Conservation (phyloP, 2,888 invertebrate species). For the Eilema griseolum region DNA sequence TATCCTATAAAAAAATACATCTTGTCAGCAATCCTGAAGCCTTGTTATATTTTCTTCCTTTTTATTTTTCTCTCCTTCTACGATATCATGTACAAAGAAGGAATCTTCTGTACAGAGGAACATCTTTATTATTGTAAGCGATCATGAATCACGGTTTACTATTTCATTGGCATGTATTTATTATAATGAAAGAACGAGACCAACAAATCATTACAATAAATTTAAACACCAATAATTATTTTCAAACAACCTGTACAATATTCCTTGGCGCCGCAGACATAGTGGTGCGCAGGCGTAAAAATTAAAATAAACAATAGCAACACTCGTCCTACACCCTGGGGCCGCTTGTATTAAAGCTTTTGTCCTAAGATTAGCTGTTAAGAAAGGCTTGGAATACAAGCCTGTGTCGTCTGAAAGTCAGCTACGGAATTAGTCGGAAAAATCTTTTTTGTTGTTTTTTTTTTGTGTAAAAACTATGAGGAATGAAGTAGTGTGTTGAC, state of each 20-base stretch:
- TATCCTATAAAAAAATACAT: no score
- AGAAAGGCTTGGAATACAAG: conserved; percentile 68
- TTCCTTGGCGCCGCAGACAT: conserved; percentile 67
- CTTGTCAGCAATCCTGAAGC: no score
- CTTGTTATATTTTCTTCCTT: no score
- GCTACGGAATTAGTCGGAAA: conserved; percentile 48
- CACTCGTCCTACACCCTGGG: conserved; percentile 80
- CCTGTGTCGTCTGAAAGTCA: conserved; percentile 61
- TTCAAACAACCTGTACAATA: conserved; percentile 59
- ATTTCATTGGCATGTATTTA: no score
- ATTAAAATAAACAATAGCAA: conserved; percentile 84
- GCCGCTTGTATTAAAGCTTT: conserved; percentile 81
- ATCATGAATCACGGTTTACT: no score
- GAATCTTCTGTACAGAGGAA: no score
- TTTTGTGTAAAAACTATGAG: conserved; percentile 46
- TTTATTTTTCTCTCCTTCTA: no score
- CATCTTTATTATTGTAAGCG: no score
- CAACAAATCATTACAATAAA: not conserved
- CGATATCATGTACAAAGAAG: no score
- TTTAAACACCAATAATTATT: not conserved
- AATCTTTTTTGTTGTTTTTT: conserved; percentile 39
- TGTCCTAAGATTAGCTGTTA: conserved; percentile 86
- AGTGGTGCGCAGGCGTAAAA: conserved; percentile 77
- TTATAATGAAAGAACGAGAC: no score
- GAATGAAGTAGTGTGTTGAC: conserved; percentile 48